Evolutionary conservation across 2,888 invertebrate species (phyloP).

Genomic region (Apamea sordens): DNA sequence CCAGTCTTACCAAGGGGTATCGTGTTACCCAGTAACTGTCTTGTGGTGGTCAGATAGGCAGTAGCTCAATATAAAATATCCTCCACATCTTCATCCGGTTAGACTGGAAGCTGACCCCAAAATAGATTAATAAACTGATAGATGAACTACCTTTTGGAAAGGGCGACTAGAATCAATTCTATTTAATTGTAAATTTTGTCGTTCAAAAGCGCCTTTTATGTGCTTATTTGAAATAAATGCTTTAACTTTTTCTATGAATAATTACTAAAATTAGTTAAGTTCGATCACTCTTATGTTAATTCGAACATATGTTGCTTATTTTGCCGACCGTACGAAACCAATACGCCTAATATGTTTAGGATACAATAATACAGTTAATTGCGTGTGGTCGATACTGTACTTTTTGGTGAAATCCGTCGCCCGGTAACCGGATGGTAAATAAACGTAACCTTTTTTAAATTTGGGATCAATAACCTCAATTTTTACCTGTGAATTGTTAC

Average conservation of each 20-base stretch:
- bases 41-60: too few species aligned
- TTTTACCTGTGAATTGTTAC: neutral
- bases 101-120: too few species aligned
- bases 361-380: slow-evolving; percentile 45
- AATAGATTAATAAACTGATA: too few species aligned
- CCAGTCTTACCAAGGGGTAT: too few species aligned
- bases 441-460: slow-evolving; percentile 49
- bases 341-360: slow-evolving; percentile 33
- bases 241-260: neutral
- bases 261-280: neutral
- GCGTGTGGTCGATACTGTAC: slow-evolving; percentile 74
- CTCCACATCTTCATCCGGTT: too few species aligned
- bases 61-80: too few species aligned
- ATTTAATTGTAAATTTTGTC: too few species aligned
- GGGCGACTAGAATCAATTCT: too few species aligned
- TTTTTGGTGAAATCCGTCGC: slow-evolving; percentile 67
- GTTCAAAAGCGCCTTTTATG: too few species aligned
- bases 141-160: too few species aligned
- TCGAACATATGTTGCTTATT: neutral
- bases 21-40: too few species aligned
- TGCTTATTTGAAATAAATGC: too few species aligned
- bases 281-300: neutral
- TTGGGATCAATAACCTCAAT: neutral
- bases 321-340: slow-evolving; percentile 27
- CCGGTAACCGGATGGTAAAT: slow-evolving; percentile 70